Evolutionary conservation across 2,888 invertebrate genomes (phyloP).

Genomic region (Lycocerus yunnanus): DNA sequence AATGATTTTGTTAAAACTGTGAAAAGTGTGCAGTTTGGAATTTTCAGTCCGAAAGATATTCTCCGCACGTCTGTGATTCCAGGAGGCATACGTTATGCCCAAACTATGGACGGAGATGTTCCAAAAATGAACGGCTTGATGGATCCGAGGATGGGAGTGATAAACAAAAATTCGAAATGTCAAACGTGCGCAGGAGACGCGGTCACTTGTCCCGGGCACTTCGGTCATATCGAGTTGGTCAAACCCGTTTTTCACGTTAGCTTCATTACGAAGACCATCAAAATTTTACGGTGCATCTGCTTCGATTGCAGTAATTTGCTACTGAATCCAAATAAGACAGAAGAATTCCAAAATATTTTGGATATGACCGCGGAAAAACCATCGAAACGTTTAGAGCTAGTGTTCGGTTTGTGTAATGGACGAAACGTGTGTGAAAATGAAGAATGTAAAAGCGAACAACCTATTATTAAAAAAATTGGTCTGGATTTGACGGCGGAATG

Average conservation of each 20-base stretch:
- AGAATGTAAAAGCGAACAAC: conserved; percentile 98
- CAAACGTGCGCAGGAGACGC: conserved; percentile 97
- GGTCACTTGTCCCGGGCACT: conserved; percentile 99
- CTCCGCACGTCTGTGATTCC: no score
- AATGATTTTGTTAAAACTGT: no score
- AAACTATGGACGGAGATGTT: no score
- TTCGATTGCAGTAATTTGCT: conserved; percentile 98
- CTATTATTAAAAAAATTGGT: conserved; percentile 85
- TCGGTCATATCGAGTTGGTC: conserved; percentile 97
- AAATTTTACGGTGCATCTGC: conserved; percentile 97
- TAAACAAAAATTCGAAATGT: conserved; percentile 85
- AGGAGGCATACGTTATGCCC: no score
- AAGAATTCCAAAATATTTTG: conserved; percentile 96
- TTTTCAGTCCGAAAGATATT: no score
- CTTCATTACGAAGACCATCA: conserved; percentile 96
- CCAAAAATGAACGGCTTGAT: no score
- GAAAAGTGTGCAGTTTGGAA: no score
- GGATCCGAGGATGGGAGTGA: no score
- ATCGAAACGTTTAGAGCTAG: no score
- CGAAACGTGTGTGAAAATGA: conserved; percentile 98
- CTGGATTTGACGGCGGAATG: conserved; percentile 96
- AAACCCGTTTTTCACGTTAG: conserved; percentile 99
- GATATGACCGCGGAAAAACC: no score
- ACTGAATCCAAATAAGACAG: conserved; percentile 90
- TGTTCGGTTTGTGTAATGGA: conserved; percentile 96